Conservation (phyloP, 2,888 invertebrate species). For the Melanostoma mellinum region DNA sequence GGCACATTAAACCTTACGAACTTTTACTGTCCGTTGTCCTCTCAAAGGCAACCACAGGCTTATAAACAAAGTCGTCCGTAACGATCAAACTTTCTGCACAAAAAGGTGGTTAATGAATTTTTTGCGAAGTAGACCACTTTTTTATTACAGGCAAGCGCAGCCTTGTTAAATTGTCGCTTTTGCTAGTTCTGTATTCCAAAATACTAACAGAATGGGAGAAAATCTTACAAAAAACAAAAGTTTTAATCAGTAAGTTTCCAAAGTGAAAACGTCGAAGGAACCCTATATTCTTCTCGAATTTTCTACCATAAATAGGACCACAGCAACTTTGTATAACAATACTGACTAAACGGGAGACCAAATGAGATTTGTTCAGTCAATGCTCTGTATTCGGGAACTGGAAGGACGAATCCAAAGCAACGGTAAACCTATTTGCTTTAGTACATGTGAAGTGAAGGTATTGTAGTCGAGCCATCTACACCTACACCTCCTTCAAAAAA, state of each 20-base stretch:
- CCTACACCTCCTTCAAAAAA: constrained; percentile 32
- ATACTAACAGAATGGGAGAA: too few relatives aligned
- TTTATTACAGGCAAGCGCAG: not conserved
- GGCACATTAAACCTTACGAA: too few relatives aligned
- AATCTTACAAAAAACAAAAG: too few relatives aligned
- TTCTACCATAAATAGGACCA: not conserved
- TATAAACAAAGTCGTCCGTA: constrained; percentile 11
- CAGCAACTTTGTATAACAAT: not conserved
- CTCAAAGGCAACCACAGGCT: constrained; percentile 41
- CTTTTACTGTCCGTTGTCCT: constrained; percentile 2
- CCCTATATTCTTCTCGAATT: too few relatives aligned
- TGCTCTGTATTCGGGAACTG: not conserved
- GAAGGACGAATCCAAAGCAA: constrained; percentile 37
- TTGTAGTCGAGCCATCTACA: constrained; percentile 39
- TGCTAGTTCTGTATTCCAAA: too few relatives aligned
- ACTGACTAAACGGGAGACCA: not conserved
- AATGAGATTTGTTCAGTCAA: constrained; percentile 21
- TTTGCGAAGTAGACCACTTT: constrained; percentile 11
- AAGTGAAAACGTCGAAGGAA: too few relatives aligned
- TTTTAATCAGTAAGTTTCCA: too few relatives aligned
- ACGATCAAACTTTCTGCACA: constrained; percentile 39
- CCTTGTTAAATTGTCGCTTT: too few relatives aligned
- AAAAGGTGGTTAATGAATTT: constrained; percentile 38
- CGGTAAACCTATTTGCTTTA: constrained; percentile 58
- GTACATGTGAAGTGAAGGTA: constrained; percentile 41